Percentiles rank a stretch among this genome's conserved stretches.
phyloP scores from a whole-genome alignment of 2,888 invertebrate species.

The Frankliniella fusca region DNA sequence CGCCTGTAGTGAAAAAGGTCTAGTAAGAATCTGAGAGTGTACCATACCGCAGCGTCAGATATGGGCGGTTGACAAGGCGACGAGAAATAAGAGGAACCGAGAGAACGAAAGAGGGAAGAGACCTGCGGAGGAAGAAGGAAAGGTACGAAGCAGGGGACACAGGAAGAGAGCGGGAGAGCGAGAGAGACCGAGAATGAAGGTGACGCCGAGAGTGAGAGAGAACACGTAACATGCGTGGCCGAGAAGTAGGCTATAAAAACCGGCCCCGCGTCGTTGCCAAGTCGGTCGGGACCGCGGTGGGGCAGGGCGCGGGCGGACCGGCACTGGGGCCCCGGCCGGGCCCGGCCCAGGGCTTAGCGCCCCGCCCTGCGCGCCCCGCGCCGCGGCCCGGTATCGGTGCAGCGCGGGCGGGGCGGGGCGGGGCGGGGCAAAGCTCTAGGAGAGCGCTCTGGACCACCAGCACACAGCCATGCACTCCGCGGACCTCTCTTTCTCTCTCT shows the following conservation, averaged over 20 bases:
- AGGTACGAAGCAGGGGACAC: neutral
- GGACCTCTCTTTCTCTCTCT: too few relatives aligned
- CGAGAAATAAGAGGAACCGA: neutral
- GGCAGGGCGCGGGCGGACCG: neutral
- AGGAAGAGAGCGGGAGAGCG: constrained; percentile 2
- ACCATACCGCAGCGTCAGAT: too few relatives aligned
- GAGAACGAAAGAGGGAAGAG: neutral
- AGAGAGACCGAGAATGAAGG: neutral
- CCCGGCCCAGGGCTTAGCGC: neutral
- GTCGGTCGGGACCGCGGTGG: neutral
- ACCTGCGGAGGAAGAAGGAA: neutral
- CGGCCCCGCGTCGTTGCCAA: constrained; percentile 23
- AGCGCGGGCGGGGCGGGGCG: neutral
- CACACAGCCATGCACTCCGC: neutral
- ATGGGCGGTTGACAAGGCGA: too few relatives aligned
- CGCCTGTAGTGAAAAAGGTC: too few relatives aligned
- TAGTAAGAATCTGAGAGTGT: too few relatives aligned
- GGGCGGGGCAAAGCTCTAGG: neutral
- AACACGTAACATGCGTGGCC: constrained; percentile 13
- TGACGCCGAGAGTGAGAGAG: neutral
- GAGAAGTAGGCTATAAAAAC: constrained; percentile 26
- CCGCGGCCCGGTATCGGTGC: neutral
- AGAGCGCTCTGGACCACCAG: neutral
- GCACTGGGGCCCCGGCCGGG: neutral
- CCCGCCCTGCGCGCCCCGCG: neutral